Percentiles rank a stretch among this genome's conserved stretches.
These are phyloP conservation scores for Drosophila mayri DNA, from an alignment of 1,140 invertebrate genomes.

Conservation along the genomic window DNA sequence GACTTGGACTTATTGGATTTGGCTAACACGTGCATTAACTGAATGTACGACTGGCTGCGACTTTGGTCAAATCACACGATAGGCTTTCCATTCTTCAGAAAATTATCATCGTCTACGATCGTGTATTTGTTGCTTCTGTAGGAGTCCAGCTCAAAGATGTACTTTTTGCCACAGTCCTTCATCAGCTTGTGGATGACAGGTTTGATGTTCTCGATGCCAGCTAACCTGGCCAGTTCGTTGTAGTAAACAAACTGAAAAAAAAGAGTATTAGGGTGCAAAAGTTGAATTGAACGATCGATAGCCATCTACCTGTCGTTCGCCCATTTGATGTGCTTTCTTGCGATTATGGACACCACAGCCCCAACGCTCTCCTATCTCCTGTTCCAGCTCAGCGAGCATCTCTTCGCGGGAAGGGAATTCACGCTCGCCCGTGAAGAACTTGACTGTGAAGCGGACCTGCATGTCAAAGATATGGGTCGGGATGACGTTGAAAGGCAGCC, in stretches of 20 bases:
- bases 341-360: constrained; percentile 86
- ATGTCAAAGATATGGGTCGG: constrained; percentile 95
- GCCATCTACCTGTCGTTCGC: constrained; percentile 88
- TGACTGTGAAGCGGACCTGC: constrained; percentile 91
- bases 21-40: constrained; percentile 10
- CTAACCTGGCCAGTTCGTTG: constrained; percentile 88
- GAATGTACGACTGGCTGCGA: too few species aligned
- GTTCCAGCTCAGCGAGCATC: constrained; percentile 89
- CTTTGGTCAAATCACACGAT: neutral
- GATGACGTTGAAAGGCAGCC: constrained; percentile 91
- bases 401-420: constrained; percentile 88
- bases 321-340: constrained; percentile 91
- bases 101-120: constrained; percentile 88
- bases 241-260: constrained; percentile 88
- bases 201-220: constrained; percentile 87
- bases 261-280: neutral
- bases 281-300: neutral
- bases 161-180: constrained; percentile 88
- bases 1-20: constrained; percentile 1
- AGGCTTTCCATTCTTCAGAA: constrained; percentile 72
- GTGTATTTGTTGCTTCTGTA: constrained; percentile 88
- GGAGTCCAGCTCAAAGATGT: constrained; percentile 88
- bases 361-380: constrained; percentile 87
- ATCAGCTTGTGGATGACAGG: constrained; percentile 89
- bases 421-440: constrained; percentile 88